These are phyloP conservation scores for Apeltes quadracus DNA, from an alignment of 2,113 vertebrate species.

Conservation along the genomic window DNA sequence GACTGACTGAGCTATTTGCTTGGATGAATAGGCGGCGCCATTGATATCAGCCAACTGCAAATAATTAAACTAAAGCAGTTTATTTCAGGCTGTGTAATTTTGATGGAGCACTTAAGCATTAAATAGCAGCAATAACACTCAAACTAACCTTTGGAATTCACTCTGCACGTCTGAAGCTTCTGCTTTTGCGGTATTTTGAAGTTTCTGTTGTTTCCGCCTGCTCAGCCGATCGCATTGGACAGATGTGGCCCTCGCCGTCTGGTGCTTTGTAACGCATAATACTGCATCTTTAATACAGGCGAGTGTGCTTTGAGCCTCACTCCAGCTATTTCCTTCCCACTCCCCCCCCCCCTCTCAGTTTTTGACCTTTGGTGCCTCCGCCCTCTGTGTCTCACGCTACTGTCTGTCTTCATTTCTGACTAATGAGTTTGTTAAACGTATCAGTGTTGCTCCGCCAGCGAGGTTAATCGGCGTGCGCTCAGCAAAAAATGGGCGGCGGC, in stretches of 20 bases:
- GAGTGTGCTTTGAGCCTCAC: conserved; percentile 18
- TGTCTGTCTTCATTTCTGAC: conserved; percentile 77
- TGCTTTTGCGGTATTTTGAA: conserved; percentile 4
- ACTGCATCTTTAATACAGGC: conserved; percentile 52
- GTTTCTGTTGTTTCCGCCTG: conserved; percentile 19
- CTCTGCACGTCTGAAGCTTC: conserved; percentile 18
- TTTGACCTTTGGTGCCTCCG: conserved; percentile 53
- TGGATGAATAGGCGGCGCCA: conserved; percentile 33
- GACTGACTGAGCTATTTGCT: conserved; percentile 43
- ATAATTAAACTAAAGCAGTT: conserved; percentile 41
- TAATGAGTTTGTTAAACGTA: conserved; percentile 79
- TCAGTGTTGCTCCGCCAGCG: conserved; percentile 68
- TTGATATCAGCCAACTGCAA: conserved; percentile 42
- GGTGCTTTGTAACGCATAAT: conserved; percentile 30
- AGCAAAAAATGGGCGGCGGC: conserved; percentile 50
- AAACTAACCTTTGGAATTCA: conserved; percentile 26
- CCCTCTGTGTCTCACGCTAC: conserved; percentile 50
- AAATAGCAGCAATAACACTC: conserved; percentile 28
- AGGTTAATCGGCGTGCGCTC: conserved; percentile 51
- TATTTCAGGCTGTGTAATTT: conserved; percentile 37
- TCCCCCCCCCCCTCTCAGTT: neutral
- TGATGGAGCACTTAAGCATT: conserved; percentile 45
- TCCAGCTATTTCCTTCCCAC: conserved; percentile 10
- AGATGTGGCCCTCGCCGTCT: conserved; percentile 18
- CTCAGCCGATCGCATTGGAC: conserved; percentile 29